Evolutionary conservation across 2,113 vertebrate genomes (phyloP).

Genomic region (Oxygymnocypris stewartii): DNA sequence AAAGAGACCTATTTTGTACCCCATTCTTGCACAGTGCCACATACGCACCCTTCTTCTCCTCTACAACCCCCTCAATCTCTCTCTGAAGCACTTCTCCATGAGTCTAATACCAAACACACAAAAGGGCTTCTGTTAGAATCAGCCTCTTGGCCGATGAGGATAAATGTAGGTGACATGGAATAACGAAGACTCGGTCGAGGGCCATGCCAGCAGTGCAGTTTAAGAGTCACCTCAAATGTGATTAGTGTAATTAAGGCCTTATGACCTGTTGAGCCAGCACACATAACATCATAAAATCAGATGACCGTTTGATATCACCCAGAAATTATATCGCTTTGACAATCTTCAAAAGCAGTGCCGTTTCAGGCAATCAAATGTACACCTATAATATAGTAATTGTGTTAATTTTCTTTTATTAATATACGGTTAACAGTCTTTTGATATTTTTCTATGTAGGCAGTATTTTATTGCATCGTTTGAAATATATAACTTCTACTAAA

Average conservation of each 20-base stretch:
- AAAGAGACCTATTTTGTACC: neutral
- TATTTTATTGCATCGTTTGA: neutral
- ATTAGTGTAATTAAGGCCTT: conserved; percentile 42
- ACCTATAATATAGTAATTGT: neutral
- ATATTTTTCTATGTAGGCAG: neutral
- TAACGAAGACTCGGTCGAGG: conserved; percentile 29
- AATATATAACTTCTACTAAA: neutral
- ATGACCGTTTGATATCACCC: conserved; percentile 1
- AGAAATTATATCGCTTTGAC: neutral
- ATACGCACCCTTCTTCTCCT: neutral
- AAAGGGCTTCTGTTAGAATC: neutral
- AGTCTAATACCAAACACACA: neutral
- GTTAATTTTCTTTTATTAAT: neutral
- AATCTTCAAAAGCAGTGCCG: neutral
- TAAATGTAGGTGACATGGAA: conserved; percentile 46
- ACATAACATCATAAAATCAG: neutral
- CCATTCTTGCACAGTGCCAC: neutral
- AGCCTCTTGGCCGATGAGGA: conserved; percentile 14
- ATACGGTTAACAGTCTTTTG: neutral
- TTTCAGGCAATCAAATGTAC: neutral
- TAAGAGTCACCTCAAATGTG: conserved; percentile 12
- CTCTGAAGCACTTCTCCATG: neutral
- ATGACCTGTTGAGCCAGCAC: conserved; percentile 22
- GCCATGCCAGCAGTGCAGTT: neutral
- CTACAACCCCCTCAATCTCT: neutral